Percentiles rank a stretch among this genome's conserved stretches.
phyloP scores from a whole-genome alignment of 1,140 invertebrate genomes.

The Portunus trituberculatus region DNA sequence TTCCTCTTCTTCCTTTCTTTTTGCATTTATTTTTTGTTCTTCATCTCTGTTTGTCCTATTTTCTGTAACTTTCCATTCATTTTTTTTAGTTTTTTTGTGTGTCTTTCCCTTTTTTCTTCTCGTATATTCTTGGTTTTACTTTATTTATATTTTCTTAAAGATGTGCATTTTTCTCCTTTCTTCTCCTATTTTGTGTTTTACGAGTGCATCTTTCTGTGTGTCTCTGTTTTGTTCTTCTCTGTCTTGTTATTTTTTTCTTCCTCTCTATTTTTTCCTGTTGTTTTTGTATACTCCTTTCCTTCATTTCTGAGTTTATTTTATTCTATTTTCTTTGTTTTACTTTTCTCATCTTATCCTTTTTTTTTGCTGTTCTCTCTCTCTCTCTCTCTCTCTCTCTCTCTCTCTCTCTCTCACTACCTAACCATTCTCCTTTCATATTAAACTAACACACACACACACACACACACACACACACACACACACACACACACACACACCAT shows the following conservation, averaged over 20 bases:
- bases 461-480: too few species aligned
- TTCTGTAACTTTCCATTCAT: background rate
- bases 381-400: conserved; percentile 27
- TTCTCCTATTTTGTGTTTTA: background rate
- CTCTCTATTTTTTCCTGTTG: background rate
- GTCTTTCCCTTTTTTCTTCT: background rate
- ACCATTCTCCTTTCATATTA: too few species aligned
- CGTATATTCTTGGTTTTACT: background rate
- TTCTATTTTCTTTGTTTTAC: background rate
- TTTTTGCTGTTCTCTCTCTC: background rate
- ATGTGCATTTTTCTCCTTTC: background rate
- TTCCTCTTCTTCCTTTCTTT: too few species aligned
- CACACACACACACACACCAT: too few species aligned
- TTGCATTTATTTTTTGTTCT: too few species aligned
- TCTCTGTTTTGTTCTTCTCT: background rate
- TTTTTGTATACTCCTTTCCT: background rate
- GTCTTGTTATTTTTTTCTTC: background rate
- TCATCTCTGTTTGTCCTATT: background rate
- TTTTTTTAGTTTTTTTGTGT: background rate
- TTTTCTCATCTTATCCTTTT: background rate
- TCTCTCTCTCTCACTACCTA: background rate
- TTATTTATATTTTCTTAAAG: too few species aligned
- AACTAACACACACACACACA: too few species aligned
- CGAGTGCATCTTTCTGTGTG: background rate
- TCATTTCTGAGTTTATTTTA: background rate